Conservation (phyloP, 2,113 vertebrate species). For the Albula goreensis region DNA sequence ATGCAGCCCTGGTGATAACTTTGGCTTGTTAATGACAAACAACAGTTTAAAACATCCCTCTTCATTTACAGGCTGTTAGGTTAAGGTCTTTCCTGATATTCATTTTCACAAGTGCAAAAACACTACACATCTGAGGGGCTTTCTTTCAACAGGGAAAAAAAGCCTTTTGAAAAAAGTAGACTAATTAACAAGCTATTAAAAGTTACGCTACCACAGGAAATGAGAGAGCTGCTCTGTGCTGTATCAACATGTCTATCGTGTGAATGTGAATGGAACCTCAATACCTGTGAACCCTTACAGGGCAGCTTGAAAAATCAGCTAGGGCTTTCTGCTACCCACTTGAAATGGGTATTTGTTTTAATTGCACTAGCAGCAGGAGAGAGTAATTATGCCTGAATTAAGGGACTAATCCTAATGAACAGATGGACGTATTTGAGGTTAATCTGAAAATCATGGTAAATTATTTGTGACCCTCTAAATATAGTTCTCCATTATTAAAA, state of each 20-base stretch:
- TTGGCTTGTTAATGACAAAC: constrained; percentile 33
- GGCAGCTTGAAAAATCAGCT: constrained; percentile 61
- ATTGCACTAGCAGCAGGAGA: constrained; percentile 46
- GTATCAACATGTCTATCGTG: constrained; percentile 52
- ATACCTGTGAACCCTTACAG: constrained; percentile 41
- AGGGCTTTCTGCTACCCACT: constrained; percentile 45
- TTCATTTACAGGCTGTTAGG: constrained; percentile 34
- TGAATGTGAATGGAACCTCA: constrained; percentile 55
- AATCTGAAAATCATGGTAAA: constrained; percentile 58
- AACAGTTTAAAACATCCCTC: constrained; percentile 26
- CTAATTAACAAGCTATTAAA: constrained; percentile 67
- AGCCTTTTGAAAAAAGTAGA: constrained; percentile 42
- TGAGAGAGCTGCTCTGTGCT: constrained; percentile 43
- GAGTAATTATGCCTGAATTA: constrained; percentile 39
- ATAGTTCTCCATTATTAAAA: constrained; percentile 47
- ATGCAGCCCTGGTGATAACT: constrained; percentile 10
- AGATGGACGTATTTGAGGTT: constrained; percentile 64
- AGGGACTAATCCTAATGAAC: constrained; percentile 56
- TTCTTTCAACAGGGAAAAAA: constrained; percentile 26
- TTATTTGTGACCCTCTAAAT: constrained; percentile 51
- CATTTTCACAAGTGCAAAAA: constrained; percentile 32
- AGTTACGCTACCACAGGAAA: constrained; percentile 61
- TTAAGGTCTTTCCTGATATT: constrained; percentile 48
- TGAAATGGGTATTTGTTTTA: constrained; percentile 62
- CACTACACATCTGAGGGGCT: constrained; percentile 29